A percentile compares a stretch with the other conserved stretches of the same genome.
Conservation (phyloP, 2,797 vertebrate genomes). For the Ctenochaetus hawaiiensis region DNA sequence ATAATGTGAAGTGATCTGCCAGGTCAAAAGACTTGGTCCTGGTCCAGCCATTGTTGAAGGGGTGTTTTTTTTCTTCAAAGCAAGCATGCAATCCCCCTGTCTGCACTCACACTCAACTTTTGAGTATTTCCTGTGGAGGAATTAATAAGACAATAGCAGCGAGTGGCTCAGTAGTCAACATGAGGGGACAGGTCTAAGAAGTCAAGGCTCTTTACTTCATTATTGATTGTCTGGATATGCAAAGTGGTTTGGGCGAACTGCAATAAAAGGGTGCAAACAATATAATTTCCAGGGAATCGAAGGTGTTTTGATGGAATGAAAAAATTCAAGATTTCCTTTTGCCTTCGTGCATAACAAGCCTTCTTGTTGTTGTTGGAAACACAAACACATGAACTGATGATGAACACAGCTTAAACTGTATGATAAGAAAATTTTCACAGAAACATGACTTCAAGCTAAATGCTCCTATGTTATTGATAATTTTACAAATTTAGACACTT, state of each 20-base stretch:
- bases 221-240: conserved; percentile 24
- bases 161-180: conserved; percentile 34
- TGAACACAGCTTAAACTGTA: not conserved
- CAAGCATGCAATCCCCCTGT: conserved; percentile 59
- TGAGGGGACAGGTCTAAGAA: conserved; percentile 1
- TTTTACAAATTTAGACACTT: not conserved
- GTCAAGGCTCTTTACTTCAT: not conserved
- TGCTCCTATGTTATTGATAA: not conserved
- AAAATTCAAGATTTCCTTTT: not conserved
- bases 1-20: conserved; percentile 65
- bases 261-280: conserved; percentile 11
- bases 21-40: conserved; percentile 57
- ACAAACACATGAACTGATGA: not conserved
- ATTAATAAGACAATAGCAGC: conserved; percentile 79
- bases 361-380: not conserved
- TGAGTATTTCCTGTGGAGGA: conserved; percentile 78
- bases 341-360: too few species aligned
- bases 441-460: not conserved
- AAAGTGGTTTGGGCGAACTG: conserved; percentile 1
- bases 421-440: not conserved
- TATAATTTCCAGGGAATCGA: not conserved
- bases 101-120: conserved; percentile 64
- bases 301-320: too few species aligned
- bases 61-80: conserved; percentile 48
- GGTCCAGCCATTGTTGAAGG: conserved; percentile 73